A percentile compares a stretch with the other conserved stretches of the same genome.
These are phyloP conservation scores for Malacosoma neustria DNA, from an alignment of 2,888 invertebrate genomes.

Conservation along the genomic window DNA sequence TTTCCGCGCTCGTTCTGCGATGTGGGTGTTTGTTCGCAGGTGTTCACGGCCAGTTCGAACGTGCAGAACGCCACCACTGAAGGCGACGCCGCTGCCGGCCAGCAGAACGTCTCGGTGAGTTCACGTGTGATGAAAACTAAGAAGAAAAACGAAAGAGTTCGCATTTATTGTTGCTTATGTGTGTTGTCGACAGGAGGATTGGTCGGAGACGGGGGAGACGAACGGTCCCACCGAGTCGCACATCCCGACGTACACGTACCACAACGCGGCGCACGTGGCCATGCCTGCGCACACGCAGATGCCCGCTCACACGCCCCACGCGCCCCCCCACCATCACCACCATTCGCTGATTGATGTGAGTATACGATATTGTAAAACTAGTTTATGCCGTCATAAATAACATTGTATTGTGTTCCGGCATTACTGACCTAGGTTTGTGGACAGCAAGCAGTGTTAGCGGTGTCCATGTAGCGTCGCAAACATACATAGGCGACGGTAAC, in stretches of 20 bases:
- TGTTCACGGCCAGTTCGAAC: slow-evolving; percentile 56
- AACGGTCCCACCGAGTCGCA: slow-evolving; percentile 41
- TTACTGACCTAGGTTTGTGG: too few relatives aligned
- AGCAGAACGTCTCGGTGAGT: slow-evolving; percentile 22
- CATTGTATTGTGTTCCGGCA: too few relatives aligned
- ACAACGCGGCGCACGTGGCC: slow-evolving; percentile 38
- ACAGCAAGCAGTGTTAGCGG: too few relatives aligned
- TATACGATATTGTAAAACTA: too few relatives aligned
- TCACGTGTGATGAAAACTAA: too few relatives aligned
- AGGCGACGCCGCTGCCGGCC: slow-evolving; percentile 16
- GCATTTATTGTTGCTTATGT: too few relatives aligned
- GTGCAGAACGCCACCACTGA: slow-evolving; percentile 25
- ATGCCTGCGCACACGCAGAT: slow-evolving; percentile 11
- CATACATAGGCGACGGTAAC: too few relatives aligned
- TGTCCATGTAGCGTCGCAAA: too few relatives aligned
- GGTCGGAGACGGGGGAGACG: slow-evolving; percentile 33
- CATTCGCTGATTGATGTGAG: slow-evolving; percentile 29
- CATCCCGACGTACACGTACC: slow-evolving; percentile 58
- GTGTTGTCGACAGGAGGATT: slow-evolving; percentile 54
- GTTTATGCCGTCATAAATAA: too few relatives aligned
- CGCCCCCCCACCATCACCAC: slow-evolving; percentile 18
- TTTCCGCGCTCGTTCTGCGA: too few relatives aligned
- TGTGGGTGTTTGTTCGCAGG: slow-evolving; percentile 41
- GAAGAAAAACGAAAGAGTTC: too few relatives aligned
- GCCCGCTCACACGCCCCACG: not conserved